These are phyloP conservation scores for Uria aalge DNA, from an alignment of 2,113 vertebrate species.

Conservation along the genomic window DNA sequence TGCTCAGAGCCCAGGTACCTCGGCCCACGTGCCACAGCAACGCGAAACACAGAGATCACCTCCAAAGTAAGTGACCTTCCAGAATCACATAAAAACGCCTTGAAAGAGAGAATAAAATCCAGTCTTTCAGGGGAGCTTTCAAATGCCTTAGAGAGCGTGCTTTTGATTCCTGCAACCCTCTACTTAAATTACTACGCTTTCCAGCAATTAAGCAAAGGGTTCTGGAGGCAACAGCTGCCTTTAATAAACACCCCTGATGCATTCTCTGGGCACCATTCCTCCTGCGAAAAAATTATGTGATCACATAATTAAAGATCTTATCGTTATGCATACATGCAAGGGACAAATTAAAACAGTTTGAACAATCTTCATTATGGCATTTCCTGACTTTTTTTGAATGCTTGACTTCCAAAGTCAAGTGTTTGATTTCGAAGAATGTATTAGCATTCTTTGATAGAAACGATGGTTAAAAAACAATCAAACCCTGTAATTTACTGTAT, in stretches of 20 bases:
- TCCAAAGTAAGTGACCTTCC: background rate
- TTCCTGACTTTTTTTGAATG: constrained; percentile 11
- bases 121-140: background rate
- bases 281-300: constrained; percentile 38
- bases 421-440: constrained; percentile 1
- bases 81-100: background rate
- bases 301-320: constrained; percentile 62
- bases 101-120: background rate
- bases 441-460: constrained; percentile 5
- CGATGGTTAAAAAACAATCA: background rate
- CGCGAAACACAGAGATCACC: background rate
- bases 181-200: background rate
- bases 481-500: background rate
- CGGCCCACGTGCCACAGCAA: background rate
- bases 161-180: background rate
- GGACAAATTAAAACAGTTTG: constrained; percentile 34
- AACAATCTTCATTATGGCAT: background rate
- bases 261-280: constrained; percentile 8
- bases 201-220: constrained; percentile 16
- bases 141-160: background rate
- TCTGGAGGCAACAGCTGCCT: constrained; percentile 36
- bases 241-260: constrained; percentile 29
- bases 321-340: background rate
- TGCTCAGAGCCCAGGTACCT: background rate
- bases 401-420: background rate